Conservation (phyloP, 2,888 invertebrate genomes). For the Apamea crenata region DNA sequence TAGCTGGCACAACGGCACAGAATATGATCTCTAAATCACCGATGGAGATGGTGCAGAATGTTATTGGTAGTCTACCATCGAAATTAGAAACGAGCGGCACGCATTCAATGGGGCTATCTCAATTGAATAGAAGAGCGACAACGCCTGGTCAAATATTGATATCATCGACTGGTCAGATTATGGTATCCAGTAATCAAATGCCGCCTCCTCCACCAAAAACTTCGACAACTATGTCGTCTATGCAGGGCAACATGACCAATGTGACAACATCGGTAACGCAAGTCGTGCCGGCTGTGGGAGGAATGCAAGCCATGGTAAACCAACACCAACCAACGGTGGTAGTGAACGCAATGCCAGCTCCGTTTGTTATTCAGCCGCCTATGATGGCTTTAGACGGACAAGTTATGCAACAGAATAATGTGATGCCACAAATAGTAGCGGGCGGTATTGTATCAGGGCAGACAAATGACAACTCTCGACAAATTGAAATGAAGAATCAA, state of each 20-base stretch:
- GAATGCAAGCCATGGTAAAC: constrained; percentile 92
- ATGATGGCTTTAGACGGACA: constrained; percentile 94
- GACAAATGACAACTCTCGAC: constrained; percentile 87
- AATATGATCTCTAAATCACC: constrained; percentile 91
- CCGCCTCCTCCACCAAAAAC: constrained; percentile 92
- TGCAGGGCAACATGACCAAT: constrained; percentile 92
- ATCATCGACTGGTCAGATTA: constrained; percentile 93
- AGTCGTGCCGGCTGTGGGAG: constrained; percentile 91
- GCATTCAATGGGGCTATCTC: constrained; percentile 79
- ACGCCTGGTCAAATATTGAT: constrained; percentile 93
- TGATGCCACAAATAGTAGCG: constrained; percentile 92
- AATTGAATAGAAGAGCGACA: constrained; percentile 75
- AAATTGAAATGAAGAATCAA: constrained; percentile 89
- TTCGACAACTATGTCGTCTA: constrained; percentile 90
- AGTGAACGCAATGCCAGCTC: constrained; percentile 94
- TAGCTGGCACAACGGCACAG: constrained; percentile 88
- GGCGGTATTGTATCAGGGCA: constrained; percentile 91
- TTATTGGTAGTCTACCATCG: constrained; percentile 92
- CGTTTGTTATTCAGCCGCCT: constrained; percentile 94
- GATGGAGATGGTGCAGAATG: constrained; percentile 94
- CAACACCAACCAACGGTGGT: constrained; percentile 95
- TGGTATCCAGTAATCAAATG: constrained; percentile 92
- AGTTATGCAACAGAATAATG: constrained; percentile 92
- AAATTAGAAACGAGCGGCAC: constrained; percentile 85
- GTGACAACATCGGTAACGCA: constrained; percentile 92